These are phyloP conservation scores for Nebria brevicollis DNA, from an alignment of 2,888 invertebrate genomes.

Conservation along the genomic window DNA sequence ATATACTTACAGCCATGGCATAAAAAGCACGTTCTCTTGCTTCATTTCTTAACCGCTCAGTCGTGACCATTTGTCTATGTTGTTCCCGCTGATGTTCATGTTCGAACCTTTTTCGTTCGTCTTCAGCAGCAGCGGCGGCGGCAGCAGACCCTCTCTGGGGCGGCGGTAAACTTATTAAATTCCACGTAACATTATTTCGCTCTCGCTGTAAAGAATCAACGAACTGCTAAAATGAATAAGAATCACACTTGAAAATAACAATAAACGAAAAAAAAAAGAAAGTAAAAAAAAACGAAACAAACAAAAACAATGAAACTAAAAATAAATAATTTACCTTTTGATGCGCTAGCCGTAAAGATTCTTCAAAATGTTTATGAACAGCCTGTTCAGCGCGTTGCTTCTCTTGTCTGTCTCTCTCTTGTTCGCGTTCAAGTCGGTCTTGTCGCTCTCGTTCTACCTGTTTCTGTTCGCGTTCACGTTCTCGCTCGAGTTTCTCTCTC, in stretches of 20 bases:
- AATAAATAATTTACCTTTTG: conserved; percentile 71
- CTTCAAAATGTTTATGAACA: conserved; percentile 90
- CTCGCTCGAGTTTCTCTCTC: conserved; percentile 64
- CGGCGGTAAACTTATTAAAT: conserved; percentile 57
- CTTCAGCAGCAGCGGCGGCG: conserved; percentile 54
- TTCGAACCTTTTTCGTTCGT: conserved; percentile 59
- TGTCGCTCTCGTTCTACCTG: conserved; percentile 67
- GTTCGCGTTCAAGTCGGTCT: conserved; percentile 64
- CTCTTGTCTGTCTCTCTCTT: conserved; percentile 70
- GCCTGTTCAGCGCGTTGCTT: conserved; percentile 71
- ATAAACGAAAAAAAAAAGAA: not conserved
- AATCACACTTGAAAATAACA: conserved; percentile 35
- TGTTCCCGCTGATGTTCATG: conserved; percentile 60
- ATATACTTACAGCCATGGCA: conserved; percentile 51
- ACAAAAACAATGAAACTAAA: not conserved
- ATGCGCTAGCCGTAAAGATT: conserved; percentile 81
- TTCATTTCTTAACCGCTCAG: conserved; percentile 53
- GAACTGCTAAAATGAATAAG: conserved; percentile 46
- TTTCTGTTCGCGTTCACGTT: conserved; percentile 62
- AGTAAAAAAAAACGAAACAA: not conserved
- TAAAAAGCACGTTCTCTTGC: conserved; percentile 58
- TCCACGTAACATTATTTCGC: conserved; percentile 54
- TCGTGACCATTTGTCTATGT: conserved; percentile 56
- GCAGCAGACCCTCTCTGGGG: conserved; percentile 52
- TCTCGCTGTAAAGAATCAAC: conserved; percentile 48